phyloP scores from a whole-genome alignment of 2,113 vertebrate genomes.

The Hoplias malabaricus region DNA sequence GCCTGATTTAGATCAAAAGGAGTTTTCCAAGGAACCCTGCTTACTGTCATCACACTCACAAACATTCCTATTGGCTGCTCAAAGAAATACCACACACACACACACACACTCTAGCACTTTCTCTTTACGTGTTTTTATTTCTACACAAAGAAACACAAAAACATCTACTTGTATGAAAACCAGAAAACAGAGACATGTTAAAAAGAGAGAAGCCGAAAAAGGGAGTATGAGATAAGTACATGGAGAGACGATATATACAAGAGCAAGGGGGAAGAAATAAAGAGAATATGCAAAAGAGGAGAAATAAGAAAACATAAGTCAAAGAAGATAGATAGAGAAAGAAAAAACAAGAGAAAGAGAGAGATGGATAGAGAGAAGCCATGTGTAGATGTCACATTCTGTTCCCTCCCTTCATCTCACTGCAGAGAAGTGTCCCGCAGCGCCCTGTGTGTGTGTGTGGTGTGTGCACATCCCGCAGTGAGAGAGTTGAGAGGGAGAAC shows the following conservation, averaged over 20 bases:
- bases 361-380: not conserved
- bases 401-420: conserved; percentile 3
- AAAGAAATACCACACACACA: not conserved
- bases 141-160: not conserved
- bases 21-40: conserved; percentile 27
- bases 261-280: not conserved
- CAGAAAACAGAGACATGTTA: no score
- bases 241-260: no score
- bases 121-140: no score
- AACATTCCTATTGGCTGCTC: not conserved
- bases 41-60: not conserved
- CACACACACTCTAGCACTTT: not conserved
- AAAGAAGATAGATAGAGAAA: not conserved
- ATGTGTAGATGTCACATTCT: not conserved
- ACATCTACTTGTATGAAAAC: not conserved
- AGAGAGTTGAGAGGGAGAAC: not conserved
- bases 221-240: no score
- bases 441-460: not conserved
- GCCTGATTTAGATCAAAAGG: conserved; percentile 46
- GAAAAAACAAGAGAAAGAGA: not conserved
- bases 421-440: conserved; percentile 27
- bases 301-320: not conserved
- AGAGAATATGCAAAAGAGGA: not conserved
- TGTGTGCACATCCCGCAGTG: not conserved
- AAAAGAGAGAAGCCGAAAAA: no score